Evolutionary conservation across 2,888 invertebrate genomes (phyloP).

Genomic region (Rhingia campestris): DNA sequence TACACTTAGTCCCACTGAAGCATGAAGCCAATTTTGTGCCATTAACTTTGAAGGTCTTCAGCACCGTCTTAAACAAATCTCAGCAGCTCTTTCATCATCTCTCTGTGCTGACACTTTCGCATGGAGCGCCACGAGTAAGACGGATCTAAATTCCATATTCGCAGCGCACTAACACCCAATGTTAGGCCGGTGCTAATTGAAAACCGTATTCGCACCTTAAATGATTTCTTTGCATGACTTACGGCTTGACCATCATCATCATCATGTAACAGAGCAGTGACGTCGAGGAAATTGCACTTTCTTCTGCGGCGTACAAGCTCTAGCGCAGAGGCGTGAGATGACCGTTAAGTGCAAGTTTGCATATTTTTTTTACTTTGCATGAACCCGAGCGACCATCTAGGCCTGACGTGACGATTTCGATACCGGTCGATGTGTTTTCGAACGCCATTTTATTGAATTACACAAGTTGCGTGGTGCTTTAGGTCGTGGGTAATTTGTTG

Average conservation of each 20-base stretch:
- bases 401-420: background rate
- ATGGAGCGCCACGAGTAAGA: constrained; percentile 20
- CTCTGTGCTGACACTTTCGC: constrained; percentile 32
- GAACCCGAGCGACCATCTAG: background rate
- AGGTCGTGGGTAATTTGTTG: constrained; percentile 25
- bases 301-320: constrained; percentile 7
- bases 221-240: constrained; percentile 49
- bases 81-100: constrained; percentile 52
- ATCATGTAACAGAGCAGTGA: constrained; percentile 45
- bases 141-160: constrained; percentile 55
- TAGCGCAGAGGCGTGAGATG: constrained; percentile 12
- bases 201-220: constrained; percentile 49
- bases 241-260: background rate
- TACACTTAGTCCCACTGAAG: constrained; percentile 37
- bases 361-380: background rate
- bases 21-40: constrained; percentile 68
- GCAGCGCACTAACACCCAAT: constrained; percentile 30
- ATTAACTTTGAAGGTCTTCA: constrained; percentile 46
- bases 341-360: background rate
- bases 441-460: constrained; percentile 32
- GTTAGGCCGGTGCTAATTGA: constrained; percentile 39
- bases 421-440: background rate
- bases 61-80: constrained; percentile 43
- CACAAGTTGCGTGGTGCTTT: constrained; percentile 30
- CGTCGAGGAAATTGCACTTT: constrained; percentile 50